Conservation (phyloP, 2,797 vertebrate species). For the Lithobates pipiens region DNA sequence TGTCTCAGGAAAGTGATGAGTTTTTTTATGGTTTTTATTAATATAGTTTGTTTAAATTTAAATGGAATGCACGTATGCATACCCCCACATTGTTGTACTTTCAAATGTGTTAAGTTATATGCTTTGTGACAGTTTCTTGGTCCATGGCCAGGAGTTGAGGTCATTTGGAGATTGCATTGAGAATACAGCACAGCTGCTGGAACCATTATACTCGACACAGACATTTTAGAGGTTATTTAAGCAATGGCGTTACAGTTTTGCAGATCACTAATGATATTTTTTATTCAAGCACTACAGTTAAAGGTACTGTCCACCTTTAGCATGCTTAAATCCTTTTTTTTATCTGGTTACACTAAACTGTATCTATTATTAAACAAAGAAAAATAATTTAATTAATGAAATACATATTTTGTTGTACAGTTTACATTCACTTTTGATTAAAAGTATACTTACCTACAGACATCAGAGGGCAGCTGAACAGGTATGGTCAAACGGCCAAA, state of each 20-base stretch:
- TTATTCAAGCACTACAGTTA: neutral
- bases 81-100: constrained; percentile 53
- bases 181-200: constrained; percentile 40
- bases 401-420: too few species aligned
- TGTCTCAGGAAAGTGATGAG: constrained; percentile 42
- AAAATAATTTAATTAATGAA: too few species aligned
- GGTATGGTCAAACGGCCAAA: too few species aligned
- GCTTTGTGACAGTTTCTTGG: constrained; percentile 51
- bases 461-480: too few species aligned
- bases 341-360: too few species aligned
- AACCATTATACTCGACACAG: constrained; percentile 36
- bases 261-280: constrained; percentile 26
- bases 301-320: neutral
- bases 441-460: too few species aligned
- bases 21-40: constrained; percentile 59
- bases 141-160: constrained; percentile 51
- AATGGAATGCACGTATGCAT: constrained; percentile 56
- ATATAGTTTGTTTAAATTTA: constrained; percentile 55
- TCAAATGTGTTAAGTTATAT: constrained; percentile 57
- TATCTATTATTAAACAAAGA: too few species aligned
- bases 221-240: constrained; percentile 43
- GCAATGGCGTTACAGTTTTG: constrained; percentile 4
- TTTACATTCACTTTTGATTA: too few species aligned
- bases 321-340: too few species aligned
- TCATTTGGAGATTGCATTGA: constrained; percentile 50